These are phyloP conservation scores for Endotricha flammealis DNA, from an alignment of 2,888 invertebrate species.

Conservation along the genomic window DNA sequence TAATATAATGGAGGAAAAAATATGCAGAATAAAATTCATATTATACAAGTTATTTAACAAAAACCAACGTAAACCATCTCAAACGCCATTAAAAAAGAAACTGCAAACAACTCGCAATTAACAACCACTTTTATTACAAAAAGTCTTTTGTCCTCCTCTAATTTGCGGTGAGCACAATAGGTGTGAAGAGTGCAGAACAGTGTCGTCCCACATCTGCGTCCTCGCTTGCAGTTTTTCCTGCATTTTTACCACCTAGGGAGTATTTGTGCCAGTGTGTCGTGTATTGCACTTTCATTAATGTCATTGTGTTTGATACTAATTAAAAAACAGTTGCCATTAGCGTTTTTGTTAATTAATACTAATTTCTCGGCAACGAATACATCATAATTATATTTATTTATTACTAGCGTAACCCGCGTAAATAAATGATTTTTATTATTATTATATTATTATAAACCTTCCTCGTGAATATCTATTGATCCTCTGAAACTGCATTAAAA, in stretches of 20 bases:
- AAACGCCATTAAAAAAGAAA: constrained; percentile 2
- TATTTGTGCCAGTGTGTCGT: constrained; percentile 4
- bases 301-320: neutral
- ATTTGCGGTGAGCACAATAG: neutral
- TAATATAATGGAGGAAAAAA: no score
- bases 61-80: constrained; percentile 4
- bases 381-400: no score
- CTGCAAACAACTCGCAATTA: constrained; percentile 9
- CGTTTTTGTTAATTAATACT: no score
- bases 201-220: constrained; percentile 8
- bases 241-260: constrained; percentile 8
- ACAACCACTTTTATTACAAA: constrained; percentile 8
- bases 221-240: constrained; percentile 10
- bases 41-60: neutral
- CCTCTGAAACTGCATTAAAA: no score
- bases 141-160: neutral
- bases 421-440: no score
- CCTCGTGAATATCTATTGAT: no score
- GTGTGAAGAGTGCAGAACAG: constrained; percentile 1
- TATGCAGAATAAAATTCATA: constrained; percentile 2
- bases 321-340: no score
- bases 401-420: no score
- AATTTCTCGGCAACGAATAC: no score
- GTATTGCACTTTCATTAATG: neutral
- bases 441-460: no score